phyloP scores from a whole-genome alignment of 2,888 invertebrate species.

The Ganaspis brasiliensis region DNA sequence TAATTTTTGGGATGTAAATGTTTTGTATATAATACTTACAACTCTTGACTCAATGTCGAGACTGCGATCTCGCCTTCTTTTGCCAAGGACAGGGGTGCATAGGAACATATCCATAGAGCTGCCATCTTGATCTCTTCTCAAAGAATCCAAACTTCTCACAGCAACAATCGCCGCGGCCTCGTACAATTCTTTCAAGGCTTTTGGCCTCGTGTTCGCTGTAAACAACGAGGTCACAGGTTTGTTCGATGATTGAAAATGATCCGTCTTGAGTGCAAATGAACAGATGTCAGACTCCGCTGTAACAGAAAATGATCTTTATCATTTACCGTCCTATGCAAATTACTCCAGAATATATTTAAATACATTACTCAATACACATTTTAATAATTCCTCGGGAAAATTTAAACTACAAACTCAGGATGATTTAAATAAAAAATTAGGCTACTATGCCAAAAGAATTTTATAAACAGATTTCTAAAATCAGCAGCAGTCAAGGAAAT shows the following conservation, averaged over 20 bases:
- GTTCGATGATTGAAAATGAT: conserved; percentile 88
- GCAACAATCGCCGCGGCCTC: conserved; percentile 88
- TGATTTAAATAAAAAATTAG: no score
- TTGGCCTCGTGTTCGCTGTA: conserved; percentile 87
- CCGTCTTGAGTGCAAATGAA: conserved; percentile 90
- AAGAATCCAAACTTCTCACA: conserved; percentile 86
- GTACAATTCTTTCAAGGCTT: conserved; percentile 89
- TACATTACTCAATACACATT: no score
- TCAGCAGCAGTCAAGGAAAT: no score
- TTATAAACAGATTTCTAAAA: no score
- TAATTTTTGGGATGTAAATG: not conserved
- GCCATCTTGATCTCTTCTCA: conserved; percentile 84
- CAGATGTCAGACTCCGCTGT: conserved; percentile 96
- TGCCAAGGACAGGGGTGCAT: conserved; percentile 91
- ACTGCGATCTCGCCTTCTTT: conserved; percentile 86
- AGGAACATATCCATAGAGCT: conserved; percentile 87
- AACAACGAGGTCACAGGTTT: conserved; percentile 89
- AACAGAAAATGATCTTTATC: conserved; percentile 79
- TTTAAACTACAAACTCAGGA: no score
- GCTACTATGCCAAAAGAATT: no score
- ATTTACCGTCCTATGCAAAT: not conserved
- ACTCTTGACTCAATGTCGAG: conserved; percentile 94
- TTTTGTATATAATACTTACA: no score
- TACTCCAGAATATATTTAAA: no score
- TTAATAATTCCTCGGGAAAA: no score